A percentile compares a stretch with the other conserved stretches of the same genome.
phyloP scores from a whole-genome alignment of 2,113 vertebrate genomes.

The Catharus bicknelli region DNA sequence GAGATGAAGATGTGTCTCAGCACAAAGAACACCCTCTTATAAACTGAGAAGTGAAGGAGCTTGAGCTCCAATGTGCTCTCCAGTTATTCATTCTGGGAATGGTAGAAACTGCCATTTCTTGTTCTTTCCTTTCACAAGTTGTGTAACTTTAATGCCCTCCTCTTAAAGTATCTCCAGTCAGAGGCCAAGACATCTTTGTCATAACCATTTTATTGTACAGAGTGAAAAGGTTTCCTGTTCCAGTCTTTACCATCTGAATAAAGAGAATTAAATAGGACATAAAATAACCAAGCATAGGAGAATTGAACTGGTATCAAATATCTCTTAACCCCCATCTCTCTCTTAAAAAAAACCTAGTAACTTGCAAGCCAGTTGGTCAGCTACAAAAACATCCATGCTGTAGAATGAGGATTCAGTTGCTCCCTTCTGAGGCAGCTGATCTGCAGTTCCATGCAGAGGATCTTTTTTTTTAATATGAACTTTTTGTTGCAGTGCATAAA shows the following conservation, averaged over 20 bases:
- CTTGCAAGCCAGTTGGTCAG: neutral
- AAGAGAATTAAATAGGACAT: neutral
- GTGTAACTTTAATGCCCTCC: neutral
- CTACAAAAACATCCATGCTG: fast-evolving
- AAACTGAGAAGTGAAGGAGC: neutral
- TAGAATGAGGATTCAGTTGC: neutral
- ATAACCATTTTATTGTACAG: neutral
- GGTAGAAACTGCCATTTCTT: neutral
- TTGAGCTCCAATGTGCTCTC: neutral
- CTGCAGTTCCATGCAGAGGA: neutral
- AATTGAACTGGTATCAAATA: neutral
- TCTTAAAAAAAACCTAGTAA: neutral
- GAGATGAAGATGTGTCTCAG: neutral
- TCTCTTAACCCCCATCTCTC: neutral
- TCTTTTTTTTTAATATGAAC: neutral
- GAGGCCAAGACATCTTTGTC: neutral
- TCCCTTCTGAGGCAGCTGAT: neutral
- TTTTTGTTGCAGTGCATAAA: neutral
- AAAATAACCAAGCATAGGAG: neutral
- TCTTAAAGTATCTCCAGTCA: neutral
- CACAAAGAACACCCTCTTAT: neutral
- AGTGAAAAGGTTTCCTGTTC: neutral
- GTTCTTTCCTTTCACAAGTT: neutral
- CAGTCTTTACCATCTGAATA: neutral
- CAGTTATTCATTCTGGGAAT: neutral